phyloP scores from a whole-genome alignment of 2,888 invertebrate species.

The Metellina segmentata region DNA sequence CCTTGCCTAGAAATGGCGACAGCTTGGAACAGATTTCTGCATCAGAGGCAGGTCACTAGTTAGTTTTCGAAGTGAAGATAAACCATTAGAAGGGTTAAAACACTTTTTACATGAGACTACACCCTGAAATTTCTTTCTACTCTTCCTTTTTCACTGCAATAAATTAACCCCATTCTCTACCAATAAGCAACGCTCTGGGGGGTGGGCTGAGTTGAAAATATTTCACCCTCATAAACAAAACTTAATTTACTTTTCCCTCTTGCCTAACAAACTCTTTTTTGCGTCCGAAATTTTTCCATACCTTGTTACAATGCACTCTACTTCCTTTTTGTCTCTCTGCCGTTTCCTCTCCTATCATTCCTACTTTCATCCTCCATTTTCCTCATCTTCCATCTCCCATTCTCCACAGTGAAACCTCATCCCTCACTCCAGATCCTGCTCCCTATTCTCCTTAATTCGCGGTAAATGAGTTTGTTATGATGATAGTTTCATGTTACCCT shows the following conservation, averaged over 20 bases:
- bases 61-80: too few relatives aligned
- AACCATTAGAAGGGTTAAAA: too few relatives aligned
- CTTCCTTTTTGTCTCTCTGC: background rate
- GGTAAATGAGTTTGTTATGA: slow-evolving; percentile 23
- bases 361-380: background rate
- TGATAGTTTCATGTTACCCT: slow-evolving; percentile 25
- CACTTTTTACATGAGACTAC: too few relatives aligned
- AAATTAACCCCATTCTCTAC: too few relatives aligned
- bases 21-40: too few relatives aligned
- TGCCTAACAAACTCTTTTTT: background rate
- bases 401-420: background rate
- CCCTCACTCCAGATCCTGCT: slow-evolving; percentile 12
- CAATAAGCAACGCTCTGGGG: too few relatives aligned
- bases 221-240: background rate
- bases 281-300: slow-evolving; percentile 15
- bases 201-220: too few relatives aligned
- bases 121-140: too few relatives aligned
- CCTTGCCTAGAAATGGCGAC: too few relatives aligned
- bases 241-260: slow-evolving; percentile 14
- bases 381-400: background rate
- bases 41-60: too few relatives aligned
- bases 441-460: slow-evolving; percentile 10
- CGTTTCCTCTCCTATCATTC: slow-evolving; percentile 12
- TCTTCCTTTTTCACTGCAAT: too few relatives aligned
- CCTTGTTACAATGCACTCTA: slow-evolving; percentile 24